Base-by-base conservation (phyloP, 2,797 vertebrate species). In the Glyptemys insculpta region DNA sequence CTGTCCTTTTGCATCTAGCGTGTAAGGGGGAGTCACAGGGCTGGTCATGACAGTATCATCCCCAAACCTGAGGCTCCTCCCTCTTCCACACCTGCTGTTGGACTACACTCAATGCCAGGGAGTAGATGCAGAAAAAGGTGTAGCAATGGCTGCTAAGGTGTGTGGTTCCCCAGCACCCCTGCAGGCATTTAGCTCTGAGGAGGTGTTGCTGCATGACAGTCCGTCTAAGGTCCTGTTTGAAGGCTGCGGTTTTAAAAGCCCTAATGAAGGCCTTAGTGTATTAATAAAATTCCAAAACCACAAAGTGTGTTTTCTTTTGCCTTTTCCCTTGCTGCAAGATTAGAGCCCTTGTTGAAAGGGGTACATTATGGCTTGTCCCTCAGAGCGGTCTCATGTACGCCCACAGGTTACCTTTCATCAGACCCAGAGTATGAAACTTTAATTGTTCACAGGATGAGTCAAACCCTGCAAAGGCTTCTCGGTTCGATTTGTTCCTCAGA, bases 361-460 rank as follows among this genome's bases (percentile, higher is more conserved):
- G 15, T 0, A 0, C 31, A 34, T 29, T 31, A 29, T 0, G 0
- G 19, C 27, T 72, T 88, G 18, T 50, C 81, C 44, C 37, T 44
- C 83, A 83, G 50, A 78, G 0, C 80, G 44, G 3, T 44, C 52
- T 53, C 52, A 15, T 16, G 19, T 53, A 59, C 0, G 0, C 59
- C 50, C 49, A 29, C 37, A 41, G 25, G 18, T 41, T 62, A 21
- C 7, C 19, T 92, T 94, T 85, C 29, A 86, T n/a, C 90, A 29
- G 25, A 78, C 18, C 8, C 80, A 81, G 44, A 82, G 44, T 18
- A 81, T 15, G 76, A 81, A 85, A 23, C 6, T 87, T 92, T 90
- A 68, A 19, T 53, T 3, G 0, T n/a, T 57, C 52, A 50, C 37
- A 86, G 37, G 68, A 86, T 15, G 6, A 82, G 12, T 62, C 23